Conservation (phyloP, 2,888 invertebrate genomes). For the Emmelina monodactyla region DNA sequence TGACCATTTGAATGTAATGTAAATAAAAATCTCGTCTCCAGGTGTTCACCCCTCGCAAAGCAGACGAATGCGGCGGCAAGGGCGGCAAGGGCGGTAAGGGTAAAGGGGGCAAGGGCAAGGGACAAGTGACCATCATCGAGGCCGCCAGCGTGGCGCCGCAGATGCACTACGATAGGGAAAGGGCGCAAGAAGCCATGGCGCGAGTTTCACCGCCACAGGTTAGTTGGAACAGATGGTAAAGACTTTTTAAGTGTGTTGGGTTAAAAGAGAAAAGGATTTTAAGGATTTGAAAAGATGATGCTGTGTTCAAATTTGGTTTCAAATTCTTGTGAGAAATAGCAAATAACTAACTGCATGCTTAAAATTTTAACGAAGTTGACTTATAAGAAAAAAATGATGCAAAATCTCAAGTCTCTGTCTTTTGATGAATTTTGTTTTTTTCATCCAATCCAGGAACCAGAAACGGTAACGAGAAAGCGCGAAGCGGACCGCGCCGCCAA, state of each 20-base stretch:
- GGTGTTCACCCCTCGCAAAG: conserved; percentile 64
- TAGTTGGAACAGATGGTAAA: not conserved
- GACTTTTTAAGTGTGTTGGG: too few species aligned
- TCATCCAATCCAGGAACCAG: conserved; percentile 25
- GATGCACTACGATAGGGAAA: conserved; percentile 46
- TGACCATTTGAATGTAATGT: too few species aligned
- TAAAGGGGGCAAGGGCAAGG: conserved; percentile 75
- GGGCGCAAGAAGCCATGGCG: conserved; percentile 44
- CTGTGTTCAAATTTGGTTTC: too few species aligned
- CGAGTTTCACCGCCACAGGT: conserved; percentile 36
- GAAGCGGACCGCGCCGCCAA: conserved; percentile 24
- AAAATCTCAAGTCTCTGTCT: too few species aligned
- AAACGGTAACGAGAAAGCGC: conserved; percentile 23
- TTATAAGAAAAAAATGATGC: too few species aligned
- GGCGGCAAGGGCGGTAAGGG: conserved; percentile 77
- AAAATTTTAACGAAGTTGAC: too few species aligned
- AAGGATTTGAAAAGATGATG: too few species aligned
- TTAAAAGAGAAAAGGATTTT: too few species aligned
- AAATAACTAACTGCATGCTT: too few species aligned
- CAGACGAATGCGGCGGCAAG: conserved; percentile 75
- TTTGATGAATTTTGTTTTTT: too few species aligned
- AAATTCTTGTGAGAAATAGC: too few species aligned
- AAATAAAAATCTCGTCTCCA: too few species aligned
- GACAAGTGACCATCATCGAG: conserved; percentile 77
- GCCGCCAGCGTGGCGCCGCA: conserved; percentile 38